Base-by-base conservation (phyloP, 2,888 invertebrate genomes). In the Lepidochrysops patricia region DNA sequence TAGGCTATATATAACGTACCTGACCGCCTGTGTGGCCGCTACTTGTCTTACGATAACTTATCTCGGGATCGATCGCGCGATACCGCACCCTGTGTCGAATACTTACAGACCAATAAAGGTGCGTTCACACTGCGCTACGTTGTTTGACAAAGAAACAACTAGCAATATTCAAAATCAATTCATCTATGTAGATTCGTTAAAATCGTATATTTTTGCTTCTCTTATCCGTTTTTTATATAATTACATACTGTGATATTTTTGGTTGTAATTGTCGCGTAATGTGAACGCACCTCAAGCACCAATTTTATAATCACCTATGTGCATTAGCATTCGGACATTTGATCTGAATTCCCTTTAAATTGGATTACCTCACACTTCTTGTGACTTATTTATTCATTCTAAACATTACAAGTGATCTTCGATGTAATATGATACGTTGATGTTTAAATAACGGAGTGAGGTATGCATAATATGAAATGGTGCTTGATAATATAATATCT, bases 1-100 rank as follows among this genome's bases (percentile, higher is more conserved):
- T 77, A 84, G 75, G 66, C 69, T 72, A 75, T 84, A 87, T 87
- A 85, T 76, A 84, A 84, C 85, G 82, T 84, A 83, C 27, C 27
- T 15, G 54, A 9, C 52, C 9, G 54, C 70, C 75, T 79, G 80
- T 87, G 88, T 88, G 89, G 88, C 79, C 88, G 85, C 89, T 88
- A 86, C 89, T 86, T 80, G 88, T 89, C 87, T 89, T 89, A 86
- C 86, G 84, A 82, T 80, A 80, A 84, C 81, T 86, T 89, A 88
- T 88, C 88, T 88, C 82, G 77, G 84, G 82, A 87, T 88, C 88
- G 86, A 87, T 86, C 82, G 84, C 79, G 73, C 72, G 80, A 84
- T 84, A 76, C 77, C 74, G 75, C 72, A 73, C 75, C 73, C 76
- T 74, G 48, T 76, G 82, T 79, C 78, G 78, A 77, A 79, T 73